Percentiles rank a stretch among this genome's conserved stretches.
These are phyloP conservation scores for Rhynchonema sp. DNA, from an alignment of 2,888 invertebrate species.

Conservation along the genomic window DNA sequence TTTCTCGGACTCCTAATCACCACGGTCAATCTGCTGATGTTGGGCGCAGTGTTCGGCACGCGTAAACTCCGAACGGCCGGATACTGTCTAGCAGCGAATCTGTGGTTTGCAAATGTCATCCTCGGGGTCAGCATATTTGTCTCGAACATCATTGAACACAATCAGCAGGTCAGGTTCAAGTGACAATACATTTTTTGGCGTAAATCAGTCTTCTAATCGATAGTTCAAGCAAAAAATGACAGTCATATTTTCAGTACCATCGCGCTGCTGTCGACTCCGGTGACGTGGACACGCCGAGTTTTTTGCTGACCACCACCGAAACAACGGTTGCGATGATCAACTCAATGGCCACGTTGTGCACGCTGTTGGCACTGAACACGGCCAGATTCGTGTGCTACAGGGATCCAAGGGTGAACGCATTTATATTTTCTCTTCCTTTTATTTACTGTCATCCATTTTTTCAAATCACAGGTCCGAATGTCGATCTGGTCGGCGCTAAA, in stretches of 20 bases:
- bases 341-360: neutral
- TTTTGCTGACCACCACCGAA: neutral
- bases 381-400: neutral
- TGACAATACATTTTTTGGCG: too few species aligned
- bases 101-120: neutral
- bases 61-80: neutral
- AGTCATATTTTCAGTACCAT: too few species aligned
- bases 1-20: neutral
- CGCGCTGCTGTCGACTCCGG: too few species aligned
- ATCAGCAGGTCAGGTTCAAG: too few species aligned
- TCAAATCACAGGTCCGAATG: neutral
- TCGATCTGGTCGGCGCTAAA: neutral
- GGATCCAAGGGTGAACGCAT: neutral
- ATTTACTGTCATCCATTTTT: too few species aligned
- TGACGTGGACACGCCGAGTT: neutral
- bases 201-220: too few species aligned
- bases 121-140: neutral
- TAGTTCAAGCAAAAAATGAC: too few species aligned
- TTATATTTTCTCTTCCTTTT: too few species aligned
- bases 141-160: neutral
- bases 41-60: neutral
- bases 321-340: conserved; percentile 1
- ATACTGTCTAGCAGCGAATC: neutral
- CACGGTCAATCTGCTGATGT: neutral
- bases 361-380: conserved; percentile 1